phyloP scores from a whole-genome alignment of 2,113 vertebrate genomes.

The Centropristis striata region DNA sequence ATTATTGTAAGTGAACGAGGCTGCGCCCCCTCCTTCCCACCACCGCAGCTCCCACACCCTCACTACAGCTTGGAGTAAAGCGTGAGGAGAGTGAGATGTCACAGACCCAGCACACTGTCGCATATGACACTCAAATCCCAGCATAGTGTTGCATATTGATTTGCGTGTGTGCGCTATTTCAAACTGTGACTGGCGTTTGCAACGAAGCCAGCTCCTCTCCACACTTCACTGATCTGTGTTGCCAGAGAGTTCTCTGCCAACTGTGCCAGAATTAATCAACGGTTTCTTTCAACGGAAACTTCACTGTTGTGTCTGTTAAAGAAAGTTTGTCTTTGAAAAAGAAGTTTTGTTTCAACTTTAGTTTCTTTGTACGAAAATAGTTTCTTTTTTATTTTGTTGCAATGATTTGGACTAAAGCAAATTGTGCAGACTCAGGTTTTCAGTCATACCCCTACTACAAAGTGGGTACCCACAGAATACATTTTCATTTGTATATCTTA shows the following conservation, averaged over 20 bases:
- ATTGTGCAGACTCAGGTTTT: background rate
- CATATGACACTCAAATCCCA: constrained; percentile 68
- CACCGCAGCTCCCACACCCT: constrained; percentile 41
- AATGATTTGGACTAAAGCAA: constrained; percentile 29
- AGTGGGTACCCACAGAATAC: no score
- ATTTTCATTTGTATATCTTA: no score
- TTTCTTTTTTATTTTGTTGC: constrained; percentile 3
- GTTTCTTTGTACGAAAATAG: constrained; percentile 31
- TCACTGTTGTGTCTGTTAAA: constrained; percentile 44
- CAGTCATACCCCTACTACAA: no score
- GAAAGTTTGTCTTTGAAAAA: constrained; percentile 63
- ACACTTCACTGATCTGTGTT: constrained; percentile 77
- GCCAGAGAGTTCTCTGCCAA: constrained; percentile 73
- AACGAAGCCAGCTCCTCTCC: constrained; percentile 68
- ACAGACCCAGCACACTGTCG: constrained; percentile 55
- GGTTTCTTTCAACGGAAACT: constrained; percentile 57
- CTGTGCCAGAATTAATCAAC: constrained; percentile 80
- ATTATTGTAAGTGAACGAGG: constrained; percentile 44
- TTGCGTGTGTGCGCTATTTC: constrained; percentile 43
- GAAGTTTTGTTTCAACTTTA: constrained; percentile 46
- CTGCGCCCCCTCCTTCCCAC: background rate
- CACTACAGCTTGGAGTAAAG: constrained; percentile 33
- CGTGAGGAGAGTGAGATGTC: constrained; percentile 73
- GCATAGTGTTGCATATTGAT: constrained; percentile 75
- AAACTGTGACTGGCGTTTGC: constrained; percentile 74